phyloP scores from a whole-genome alignment of 1,140 invertebrate species.

The Drosophila athabasca region DNA sequence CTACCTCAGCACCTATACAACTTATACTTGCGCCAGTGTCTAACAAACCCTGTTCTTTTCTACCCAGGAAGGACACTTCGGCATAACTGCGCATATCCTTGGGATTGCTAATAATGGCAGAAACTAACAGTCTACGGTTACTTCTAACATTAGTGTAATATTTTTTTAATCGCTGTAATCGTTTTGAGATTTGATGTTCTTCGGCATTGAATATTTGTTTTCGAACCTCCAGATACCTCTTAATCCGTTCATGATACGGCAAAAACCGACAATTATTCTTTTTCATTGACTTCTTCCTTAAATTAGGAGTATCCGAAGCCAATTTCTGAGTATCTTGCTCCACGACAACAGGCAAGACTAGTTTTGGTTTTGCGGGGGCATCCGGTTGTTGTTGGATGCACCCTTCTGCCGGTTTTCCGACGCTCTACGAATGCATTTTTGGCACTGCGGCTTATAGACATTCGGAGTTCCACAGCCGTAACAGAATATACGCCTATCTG shows the following conservation, averaged over 20 bases:
- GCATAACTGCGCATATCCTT: too few relatives aligned
- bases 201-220: background rate
- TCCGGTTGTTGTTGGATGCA: slow-evolving; percentile 1
- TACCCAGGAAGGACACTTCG: too few relatives aligned
- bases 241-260: slow-evolving; percentile 1
- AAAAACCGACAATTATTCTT: background rate
- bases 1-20: slow-evolving; percentile 13
- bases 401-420: slow-evolving; percentile 12
- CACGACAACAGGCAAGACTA: too few relatives aligned
- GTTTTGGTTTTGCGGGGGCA: background rate
- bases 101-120: slow-evolving; percentile 7
- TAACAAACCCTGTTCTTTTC: slow-evolving; percentile 10
- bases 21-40: slow-evolving; percentile 24
- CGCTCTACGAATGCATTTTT: background rate
- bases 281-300: background rate
- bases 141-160: slow-evolving; percentile 1
- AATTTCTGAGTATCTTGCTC: background rate
- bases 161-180: background rate
- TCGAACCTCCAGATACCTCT: background rate
- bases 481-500: too few relatives aligned
- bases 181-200: background rate
- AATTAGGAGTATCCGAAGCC: background rate
- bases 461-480: slow-evolving; percentile 7
- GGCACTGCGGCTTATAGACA: slow-evolving; percentile 17
- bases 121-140: background rate